Base-by-base conservation (phyloP, 2,888 invertebrate species). In the Spicauda simplicius region DNA sequence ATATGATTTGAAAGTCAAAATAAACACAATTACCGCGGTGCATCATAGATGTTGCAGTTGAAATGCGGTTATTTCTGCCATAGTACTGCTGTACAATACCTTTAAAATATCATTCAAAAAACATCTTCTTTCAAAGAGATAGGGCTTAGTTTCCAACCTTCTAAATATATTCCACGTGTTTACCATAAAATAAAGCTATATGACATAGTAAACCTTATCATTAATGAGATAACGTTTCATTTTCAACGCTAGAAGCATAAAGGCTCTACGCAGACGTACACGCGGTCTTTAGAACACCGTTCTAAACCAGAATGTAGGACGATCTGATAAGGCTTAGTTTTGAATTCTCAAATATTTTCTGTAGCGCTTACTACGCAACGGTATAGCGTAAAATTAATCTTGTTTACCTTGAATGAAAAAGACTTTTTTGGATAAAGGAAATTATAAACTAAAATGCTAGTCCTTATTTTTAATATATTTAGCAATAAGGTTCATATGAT, bases 61-160 rank as follows among this genome's bases (percentile, higher is more conserved):
- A 58, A 64, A 64, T 64, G 64, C 64, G 64, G 64, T 65, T 65
- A 59, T 65, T 65, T 59, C 59, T 48, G 54, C 59, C 59, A 65
- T 18, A 58, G 65, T 54, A 58, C 54, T 45, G 41, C 57, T 41
- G 54, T 30, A 54, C 59, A 54, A 59, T n/a, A n/a, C 30, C 25
- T 65, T 65, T 54, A 10, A 6, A 48, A 53, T 16, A 2, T 10
- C 45, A 33, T 11, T 33, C 56, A 45, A 55, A 48, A 56, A 37
- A 16, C 20, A 20, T 48, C 50, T 56, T 50, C 2, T 8, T 50
- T 20, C 56, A 30, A 37, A n/a, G 52, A 25, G 50, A 61, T 67
- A 67, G 12, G 61, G 61, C 25, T 56, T 37, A 67, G 14, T 56
- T 56, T 61, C 60, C 20, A 55, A 37, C 54, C 55, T 19, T 16